These are phyloP conservation scores for Pithys albifrons DNA, from an alignment of 2,113 vertebrate genomes.

Conservation along the genomic window DNA sequence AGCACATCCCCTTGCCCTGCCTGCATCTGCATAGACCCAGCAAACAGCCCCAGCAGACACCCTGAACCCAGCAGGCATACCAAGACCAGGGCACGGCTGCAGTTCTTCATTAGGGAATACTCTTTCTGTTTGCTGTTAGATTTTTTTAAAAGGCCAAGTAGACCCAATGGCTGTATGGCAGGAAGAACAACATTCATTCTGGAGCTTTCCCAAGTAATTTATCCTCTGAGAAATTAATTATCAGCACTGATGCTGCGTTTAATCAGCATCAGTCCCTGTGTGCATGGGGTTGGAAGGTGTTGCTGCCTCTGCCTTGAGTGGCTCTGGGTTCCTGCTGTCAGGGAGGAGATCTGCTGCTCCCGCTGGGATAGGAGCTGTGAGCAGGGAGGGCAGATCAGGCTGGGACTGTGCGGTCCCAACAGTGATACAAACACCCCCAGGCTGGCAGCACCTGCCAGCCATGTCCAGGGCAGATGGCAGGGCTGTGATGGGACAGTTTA, in stretches of 20 bases:
- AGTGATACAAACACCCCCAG: conserved; percentile 5
- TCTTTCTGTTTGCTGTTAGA: not conserved
- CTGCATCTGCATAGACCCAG: not conserved
- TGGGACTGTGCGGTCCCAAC: fast-evolving
- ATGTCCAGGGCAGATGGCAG: not conserved
- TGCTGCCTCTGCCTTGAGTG: not conserved
- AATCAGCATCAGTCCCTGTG: not conserved
- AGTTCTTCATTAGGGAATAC: not conserved
- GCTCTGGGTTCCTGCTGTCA: not conserved
- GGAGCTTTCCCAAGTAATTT: conserved; percentile 32
- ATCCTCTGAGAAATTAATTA: conserved; percentile 62
- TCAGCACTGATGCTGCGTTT: not conserved
- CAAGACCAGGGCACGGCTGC: fast-evolving
- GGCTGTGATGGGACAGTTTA: not conserved
- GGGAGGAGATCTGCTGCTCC: not conserved
- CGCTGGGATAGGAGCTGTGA: not conserved
- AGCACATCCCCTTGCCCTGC: not conserved
- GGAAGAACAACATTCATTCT: not conserved
- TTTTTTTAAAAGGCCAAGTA: not conserved
- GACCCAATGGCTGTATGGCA: not conserved
- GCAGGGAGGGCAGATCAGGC: not conserved
- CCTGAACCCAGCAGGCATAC: fast-evolving
- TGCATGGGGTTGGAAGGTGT: not conserved
- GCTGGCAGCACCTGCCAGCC: not conserved
- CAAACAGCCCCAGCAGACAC: not conserved